These are phyloP conservation scores for Danio tinwini DNA, from an alignment of 2,797 vertebrate species.

Conservation along the genomic window DNA sequence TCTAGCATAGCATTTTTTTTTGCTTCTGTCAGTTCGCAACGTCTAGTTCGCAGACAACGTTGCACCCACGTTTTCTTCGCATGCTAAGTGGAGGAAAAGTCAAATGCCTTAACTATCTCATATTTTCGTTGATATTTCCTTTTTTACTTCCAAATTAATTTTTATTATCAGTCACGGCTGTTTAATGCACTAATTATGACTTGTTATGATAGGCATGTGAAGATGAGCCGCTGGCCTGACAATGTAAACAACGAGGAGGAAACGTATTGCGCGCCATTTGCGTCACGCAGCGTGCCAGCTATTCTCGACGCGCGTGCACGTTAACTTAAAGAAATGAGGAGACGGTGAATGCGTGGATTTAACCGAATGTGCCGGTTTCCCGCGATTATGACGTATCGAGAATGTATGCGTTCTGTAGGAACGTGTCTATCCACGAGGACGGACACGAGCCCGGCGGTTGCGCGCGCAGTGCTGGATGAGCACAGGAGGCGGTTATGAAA, in stretches of 20 bases:
- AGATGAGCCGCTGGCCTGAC: constrained; percentile 14
- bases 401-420: constrained; percentile 13
- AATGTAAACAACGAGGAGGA: constrained; percentile 65
- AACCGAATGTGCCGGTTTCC: constrained; percentile 16
- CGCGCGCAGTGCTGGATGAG: constrained; percentile 16
- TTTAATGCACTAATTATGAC: background rate
- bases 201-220: background rate
- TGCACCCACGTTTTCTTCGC: constrained; percentile 60
- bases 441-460: background rate
- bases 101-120: background rate
- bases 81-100: constrained; percentile 40
- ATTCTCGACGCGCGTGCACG: too few relatives aligned
- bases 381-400: constrained; percentile 13
- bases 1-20: background rate
- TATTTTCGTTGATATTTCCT: background rate
- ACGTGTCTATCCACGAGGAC: constrained; percentile 40
- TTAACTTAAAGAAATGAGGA: too few relatives aligned
- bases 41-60: constrained; percentile 47
- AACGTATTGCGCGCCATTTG: constrained; percentile 65
- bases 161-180: too few relatives aligned
- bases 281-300: constrained; percentile 39
- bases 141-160: background rate
- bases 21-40: background rate
- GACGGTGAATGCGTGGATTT: background rate
- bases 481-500: constrained; percentile 46